These are phyloP conservation scores for Anorthoa munda DNA, from an alignment of 2,888 invertebrate genomes.

Conservation along the genomic window DNA sequence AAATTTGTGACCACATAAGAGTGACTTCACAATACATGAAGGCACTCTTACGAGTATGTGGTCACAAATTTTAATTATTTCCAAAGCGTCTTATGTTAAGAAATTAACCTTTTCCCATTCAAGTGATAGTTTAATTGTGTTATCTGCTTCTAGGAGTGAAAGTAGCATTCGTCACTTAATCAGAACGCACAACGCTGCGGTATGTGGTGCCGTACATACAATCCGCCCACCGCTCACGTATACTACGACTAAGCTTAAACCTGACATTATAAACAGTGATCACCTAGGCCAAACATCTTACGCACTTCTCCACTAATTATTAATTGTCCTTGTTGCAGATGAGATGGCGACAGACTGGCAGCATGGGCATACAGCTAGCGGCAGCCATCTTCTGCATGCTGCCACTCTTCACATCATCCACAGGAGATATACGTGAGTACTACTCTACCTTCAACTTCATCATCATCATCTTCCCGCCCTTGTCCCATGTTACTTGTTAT, in stretches of 20 bases:
- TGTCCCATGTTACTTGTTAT: no score
- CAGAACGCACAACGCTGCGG: no score
- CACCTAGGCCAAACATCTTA: background rate
- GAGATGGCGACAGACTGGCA: conserved; percentile 88
- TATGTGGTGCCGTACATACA: no score
- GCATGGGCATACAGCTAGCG: conserved; percentile 86
- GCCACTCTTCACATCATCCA: conserved; percentile 87
- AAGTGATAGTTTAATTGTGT: background rate
- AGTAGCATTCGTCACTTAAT: no score
- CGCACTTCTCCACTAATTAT: background rate
- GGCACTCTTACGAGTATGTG: background rate
- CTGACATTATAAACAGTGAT: background rate
- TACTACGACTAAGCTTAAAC: no score
- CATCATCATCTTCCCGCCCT: background rate
- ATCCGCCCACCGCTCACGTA: no score
- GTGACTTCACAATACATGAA: background rate
- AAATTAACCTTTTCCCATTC: background rate
- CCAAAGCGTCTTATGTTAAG: background rate
- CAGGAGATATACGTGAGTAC: conserved; percentile 87
- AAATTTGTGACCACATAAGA: no score
- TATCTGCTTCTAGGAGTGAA: background rate
- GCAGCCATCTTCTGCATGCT: conserved; percentile 86
- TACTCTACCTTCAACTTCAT: background rate
- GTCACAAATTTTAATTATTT: background rate
- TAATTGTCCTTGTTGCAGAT: conserved; percentile 80